Percentiles rank a stretch among this genome's conserved stretches.
Evolutionary conservation across 1,140 invertebrate genomes (phyloP).

Genomic region (Panulirus ornatus): DNA sequence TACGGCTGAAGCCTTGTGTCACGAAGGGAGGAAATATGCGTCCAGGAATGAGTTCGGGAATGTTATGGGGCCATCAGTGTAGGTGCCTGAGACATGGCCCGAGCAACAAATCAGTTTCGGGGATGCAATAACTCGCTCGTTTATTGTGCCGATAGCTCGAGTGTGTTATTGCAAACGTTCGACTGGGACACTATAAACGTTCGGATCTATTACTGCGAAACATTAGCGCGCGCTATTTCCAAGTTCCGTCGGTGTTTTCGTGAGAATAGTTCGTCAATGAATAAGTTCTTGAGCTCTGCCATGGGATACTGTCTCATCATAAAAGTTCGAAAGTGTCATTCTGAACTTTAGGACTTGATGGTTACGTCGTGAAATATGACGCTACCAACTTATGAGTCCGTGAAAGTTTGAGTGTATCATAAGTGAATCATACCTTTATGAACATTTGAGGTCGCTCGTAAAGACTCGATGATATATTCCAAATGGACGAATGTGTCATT

Average conservation of each 20-base stretch:
- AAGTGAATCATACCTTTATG: no score
- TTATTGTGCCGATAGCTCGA: slow-evolving; percentile 7
- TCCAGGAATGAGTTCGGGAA: neutral
- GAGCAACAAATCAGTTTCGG: slow-evolving; percentile 2
- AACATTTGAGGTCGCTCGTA: no score
- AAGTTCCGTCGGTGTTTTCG: neutral
- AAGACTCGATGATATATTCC: no score
- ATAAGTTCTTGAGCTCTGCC: no score
- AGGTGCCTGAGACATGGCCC: neutral
- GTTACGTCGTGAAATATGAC: no score
- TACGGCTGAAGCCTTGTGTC: neutral
- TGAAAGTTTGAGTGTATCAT: no score
- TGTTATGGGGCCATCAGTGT: slow-evolving; percentile 3
- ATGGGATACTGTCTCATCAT: neutral
- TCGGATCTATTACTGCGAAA: neutral
- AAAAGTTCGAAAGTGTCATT: neutral
- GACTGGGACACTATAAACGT: neutral
- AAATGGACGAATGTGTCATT: no score
- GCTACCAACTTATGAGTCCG: no score
- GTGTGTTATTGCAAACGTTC: neutral
- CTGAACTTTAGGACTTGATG: neutral
- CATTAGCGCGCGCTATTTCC: neutral
- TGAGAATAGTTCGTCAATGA: neutral
- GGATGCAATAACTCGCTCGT: slow-evolving; percentile 8
- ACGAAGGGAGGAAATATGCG: neutral